phyloP scores from a whole-genome alignment of 2,797 vertebrate genomes.

The Cercopithecus neglectus region DNA sequence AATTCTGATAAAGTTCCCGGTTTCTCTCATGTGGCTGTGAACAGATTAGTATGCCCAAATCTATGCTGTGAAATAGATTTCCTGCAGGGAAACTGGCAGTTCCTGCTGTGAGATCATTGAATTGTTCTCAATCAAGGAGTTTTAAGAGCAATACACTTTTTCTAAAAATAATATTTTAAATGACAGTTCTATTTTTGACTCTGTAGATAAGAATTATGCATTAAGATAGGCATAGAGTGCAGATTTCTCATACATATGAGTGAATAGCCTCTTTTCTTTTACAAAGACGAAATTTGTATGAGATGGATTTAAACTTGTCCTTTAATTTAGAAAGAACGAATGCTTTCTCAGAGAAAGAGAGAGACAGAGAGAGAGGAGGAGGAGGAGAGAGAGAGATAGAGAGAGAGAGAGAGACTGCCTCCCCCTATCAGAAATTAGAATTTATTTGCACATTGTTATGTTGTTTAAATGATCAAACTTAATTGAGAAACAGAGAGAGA shows the following conservation, averaged over 20 bases:
- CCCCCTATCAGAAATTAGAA: background rate
- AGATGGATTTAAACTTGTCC: background rate
- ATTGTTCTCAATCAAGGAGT: constrained; percentile 53
- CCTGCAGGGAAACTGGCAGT: constrained; percentile 47
- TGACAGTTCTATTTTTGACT: constrained; percentile 59
- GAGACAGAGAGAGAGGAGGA: too few species aligned
- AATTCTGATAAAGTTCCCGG: constrained; percentile 36
- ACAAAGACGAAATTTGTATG: background rate
- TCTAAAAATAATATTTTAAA: constrained; percentile 50
- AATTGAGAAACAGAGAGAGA: background rate
- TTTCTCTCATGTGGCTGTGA: constrained; percentile 6
- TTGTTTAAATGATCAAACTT: background rate
- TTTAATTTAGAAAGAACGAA: background rate
- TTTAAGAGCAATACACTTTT: constrained; percentile 28
- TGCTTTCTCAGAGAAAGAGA: background rate
- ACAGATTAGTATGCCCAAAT: constrained; percentile 37
- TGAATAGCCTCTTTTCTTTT: background rate
- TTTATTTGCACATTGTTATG: background rate
- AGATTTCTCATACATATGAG: background rate
- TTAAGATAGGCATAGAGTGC: background rate
- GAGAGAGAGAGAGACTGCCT: background rate
- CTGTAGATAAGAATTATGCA: background rate
- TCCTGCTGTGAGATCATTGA: constrained; percentile 28
- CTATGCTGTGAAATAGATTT: constrained; percentile 46
- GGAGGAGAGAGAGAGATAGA: background rate